Base-by-base conservation (phyloP, 2,888 invertebrate genomes). In the Heterodera filipjevi region DNA sequence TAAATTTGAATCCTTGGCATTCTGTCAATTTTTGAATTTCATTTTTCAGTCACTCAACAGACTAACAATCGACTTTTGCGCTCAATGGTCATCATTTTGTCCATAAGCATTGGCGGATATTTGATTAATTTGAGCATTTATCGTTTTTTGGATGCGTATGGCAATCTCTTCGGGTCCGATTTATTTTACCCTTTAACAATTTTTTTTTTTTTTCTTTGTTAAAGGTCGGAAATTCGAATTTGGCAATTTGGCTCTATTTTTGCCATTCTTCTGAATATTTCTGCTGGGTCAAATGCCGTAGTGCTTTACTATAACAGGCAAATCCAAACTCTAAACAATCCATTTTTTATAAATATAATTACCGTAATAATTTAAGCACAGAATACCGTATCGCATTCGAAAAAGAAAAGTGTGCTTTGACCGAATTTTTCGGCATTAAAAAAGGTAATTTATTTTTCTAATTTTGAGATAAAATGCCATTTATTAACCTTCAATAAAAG, bases 21-120 rank as follows among this genome's bases (percentile, higher is more conserved):
- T 66, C 16, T 12, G 14, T 27, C 66, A 66, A 16, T 32, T 66
- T 27, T 32, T 66, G 2, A 66, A 66, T 16, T 53, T 10, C 12
- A 46, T 27, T 46, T 46, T 53, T n/a, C n/a, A 75, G 75, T 75
- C 2, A 32, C 16, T 35, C 27, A 75, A 53, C 32, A 75, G 66
- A 75, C 75, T 8, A 75, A 75, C 39, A 75, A 59, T n/a, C 64
- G 75, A 3, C 49, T 75, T 27, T n/a, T 75, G 30, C 75, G 75
- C 39, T 75, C 75, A 2, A 44, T 75, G 64, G 3, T 75, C 30
- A 44, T 64, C 35, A 75, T 75, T 33, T 49, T 75, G 75, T 19
- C 49, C 44, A 32, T 75, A 6, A 49, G 46, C 10, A 32, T 75
- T n/a, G 75, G 75, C n/a, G 75, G 75, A 16, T 75, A 75, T 53